phyloP scores from a whole-genome alignment of 2,113 vertebrate genomes.

The Anser cygnoides region DNA sequence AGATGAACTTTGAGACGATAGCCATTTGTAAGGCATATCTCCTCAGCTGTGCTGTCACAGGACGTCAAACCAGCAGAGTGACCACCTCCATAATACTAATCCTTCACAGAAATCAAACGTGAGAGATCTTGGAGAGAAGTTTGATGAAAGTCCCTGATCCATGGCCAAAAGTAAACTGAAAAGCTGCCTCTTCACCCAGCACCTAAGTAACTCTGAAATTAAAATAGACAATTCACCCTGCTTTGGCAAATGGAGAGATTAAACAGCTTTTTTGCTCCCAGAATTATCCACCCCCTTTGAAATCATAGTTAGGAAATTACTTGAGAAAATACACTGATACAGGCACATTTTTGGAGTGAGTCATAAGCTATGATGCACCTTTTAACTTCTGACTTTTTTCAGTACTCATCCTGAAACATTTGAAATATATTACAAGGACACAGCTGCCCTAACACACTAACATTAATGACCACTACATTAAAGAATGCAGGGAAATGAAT shows the following conservation, averaged over 20 bases:
- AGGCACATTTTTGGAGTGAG: background rate
- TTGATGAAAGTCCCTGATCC: background rate
- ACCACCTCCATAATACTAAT: background rate
- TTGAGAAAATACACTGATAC: background rate
- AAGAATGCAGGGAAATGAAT: background rate
- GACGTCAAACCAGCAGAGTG: background rate
- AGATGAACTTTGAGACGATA: background rate
- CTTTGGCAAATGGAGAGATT: background rate
- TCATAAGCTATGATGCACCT: background rate
- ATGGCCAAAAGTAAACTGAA: background rate
- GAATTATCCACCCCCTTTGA: background rate
- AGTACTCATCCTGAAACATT: background rate
- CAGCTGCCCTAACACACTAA: background rate
- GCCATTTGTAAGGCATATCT: background rate
- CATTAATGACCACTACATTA: background rate
- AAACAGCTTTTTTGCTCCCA: background rate
- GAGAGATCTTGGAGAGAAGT: background rate
- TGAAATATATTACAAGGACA: background rate
- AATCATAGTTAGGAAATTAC: background rate
- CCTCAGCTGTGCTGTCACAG: background rate
- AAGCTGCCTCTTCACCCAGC: background rate
- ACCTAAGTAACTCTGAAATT: background rate
- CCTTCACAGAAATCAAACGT: background rate
- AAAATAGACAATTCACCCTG: background rate
- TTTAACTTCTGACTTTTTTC: background rate